phyloP scores from a whole-genome alignment of 2,113 vertebrate genomes.

The Ophthalmolycus amberensis region DNA sequence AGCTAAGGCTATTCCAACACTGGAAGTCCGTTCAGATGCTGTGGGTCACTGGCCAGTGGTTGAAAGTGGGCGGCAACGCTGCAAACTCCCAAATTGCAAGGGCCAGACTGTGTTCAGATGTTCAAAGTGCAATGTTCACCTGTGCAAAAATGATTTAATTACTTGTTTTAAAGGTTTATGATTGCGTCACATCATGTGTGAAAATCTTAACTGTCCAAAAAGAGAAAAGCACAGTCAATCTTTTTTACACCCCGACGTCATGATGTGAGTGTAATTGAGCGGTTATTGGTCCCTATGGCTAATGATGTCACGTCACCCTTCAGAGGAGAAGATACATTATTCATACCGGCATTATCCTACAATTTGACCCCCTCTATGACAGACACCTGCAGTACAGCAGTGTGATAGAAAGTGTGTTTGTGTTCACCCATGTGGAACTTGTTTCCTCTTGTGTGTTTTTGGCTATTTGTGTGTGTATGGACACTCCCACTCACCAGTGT shows the following conservation, averaged over 20 bases:
- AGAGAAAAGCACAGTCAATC: too few species aligned
- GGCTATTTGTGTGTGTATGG: too few species aligned
- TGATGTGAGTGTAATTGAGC: neutral
- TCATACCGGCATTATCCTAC: neutral
- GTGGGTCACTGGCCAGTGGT: neutral
- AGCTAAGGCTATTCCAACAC: neutral
- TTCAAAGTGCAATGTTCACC: neutral
- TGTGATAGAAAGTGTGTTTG: too few species aligned
- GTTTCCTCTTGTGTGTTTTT: neutral
- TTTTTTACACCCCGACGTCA: too few species aligned
- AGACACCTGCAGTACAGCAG: neutral
- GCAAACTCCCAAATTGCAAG: neutral
- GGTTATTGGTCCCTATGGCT: too few species aligned
- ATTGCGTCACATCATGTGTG: too few species aligned
- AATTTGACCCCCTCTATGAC: neutral
- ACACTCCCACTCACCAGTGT: neutral
- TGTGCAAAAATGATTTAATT: neutral
- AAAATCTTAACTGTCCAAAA: too few species aligned
- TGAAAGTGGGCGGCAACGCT: neutral
- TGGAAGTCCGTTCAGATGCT: neutral
- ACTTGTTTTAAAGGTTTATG: neutral
- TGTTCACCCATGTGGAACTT: neutral
- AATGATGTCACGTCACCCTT: too few species aligned
- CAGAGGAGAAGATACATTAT: too few species aligned
- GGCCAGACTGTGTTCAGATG: neutral